A percentile compares a stretch with the other conserved stretches of the same genome.
Conservation (phyloP, 2,797 vertebrate genomes). For the Cyprinella venusta region DNA sequence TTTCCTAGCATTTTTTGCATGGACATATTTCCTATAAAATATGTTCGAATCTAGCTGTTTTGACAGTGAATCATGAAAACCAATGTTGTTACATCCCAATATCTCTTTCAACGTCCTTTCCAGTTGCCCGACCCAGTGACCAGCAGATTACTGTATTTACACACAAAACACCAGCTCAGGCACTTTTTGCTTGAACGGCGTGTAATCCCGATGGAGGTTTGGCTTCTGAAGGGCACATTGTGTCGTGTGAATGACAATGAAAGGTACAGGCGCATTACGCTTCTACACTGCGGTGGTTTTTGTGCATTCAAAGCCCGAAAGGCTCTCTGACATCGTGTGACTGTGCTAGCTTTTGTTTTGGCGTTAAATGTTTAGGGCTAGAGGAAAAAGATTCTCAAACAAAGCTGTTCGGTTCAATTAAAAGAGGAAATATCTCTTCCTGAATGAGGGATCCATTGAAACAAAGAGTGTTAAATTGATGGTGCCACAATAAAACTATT, state of each 20-base stretch:
- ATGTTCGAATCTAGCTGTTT: neutral
- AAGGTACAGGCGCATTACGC: slow-evolving; percentile 1
- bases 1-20: neutral
- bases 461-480: slow-evolving; percentile 86
- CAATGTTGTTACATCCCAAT: neutral
- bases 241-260: slow-evolving; percentile 51
- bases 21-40: neutral
- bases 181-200: slow-evolving; percentile 9
- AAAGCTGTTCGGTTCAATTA: slow-evolving; percentile 80
- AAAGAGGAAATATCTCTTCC: slow-evolving; percentile 79
- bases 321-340: slow-evolving; percentile 56
- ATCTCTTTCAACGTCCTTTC: slow-evolving; percentile 16
- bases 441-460: slow-evolving; percentile 75
- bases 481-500: slow-evolving; percentile 85
- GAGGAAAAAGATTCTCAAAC: slow-evolving; percentile 78
- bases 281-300: slow-evolving; percentile 40
- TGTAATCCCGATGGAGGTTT: slow-evolving; percentile 11
- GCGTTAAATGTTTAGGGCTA: slow-evolving; percentile 40
- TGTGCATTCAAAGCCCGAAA: slow-evolving; percentile 50
- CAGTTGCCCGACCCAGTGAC: slow-evolving; percentile 37
- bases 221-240: neutral
- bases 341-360: slow-evolving; percentile 48
- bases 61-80: neutral
- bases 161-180: slow-evolving; percentile 3
- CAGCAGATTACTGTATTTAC: slow-evolving; percentile 29